Evolutionary conservation across 2,888 invertebrate species (phyloP).

Genomic region (Caenorhabditis macrosperma): DNA sequence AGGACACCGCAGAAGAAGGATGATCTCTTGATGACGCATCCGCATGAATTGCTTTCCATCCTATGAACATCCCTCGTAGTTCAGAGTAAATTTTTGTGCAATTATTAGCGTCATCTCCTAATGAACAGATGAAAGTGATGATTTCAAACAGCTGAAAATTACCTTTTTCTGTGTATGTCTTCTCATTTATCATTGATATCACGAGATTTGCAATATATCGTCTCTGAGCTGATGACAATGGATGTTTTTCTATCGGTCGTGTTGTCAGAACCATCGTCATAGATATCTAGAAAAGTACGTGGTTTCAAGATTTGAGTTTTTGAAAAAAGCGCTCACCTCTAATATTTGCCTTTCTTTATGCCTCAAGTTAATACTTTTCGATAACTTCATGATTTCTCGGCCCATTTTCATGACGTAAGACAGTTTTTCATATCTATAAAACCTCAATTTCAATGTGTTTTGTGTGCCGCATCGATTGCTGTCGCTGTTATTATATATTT

Average conservation of each 20-base stretch:
- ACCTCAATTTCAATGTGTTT: too few species aligned
- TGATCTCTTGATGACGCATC: neutral
- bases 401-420: slow-evolving; percentile 39
- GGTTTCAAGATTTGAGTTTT: neutral
- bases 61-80: slow-evolving; percentile 36
- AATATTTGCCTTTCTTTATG: slow-evolving; percentile 16
- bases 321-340: slow-evolving; percentile 10
- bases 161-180: neutral
- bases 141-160: too few species aligned
- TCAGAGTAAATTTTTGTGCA: slow-evolving; percentile 28
- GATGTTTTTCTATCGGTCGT: slow-evolving; percentile 3
- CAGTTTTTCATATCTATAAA: slow-evolving; percentile 16
- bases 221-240: slow-evolving; percentile 6
- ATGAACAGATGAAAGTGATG: neutral
- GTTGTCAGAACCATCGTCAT: neutral
- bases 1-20: slow-evolving; percentile 1
- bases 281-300: slow-evolving; percentile 15
- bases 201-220: slow-evolving; percentile 41
- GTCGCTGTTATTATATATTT: too few species aligned
- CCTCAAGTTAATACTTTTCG: neutral
- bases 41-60: slow-evolving; percentile 34
- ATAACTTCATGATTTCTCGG: slow-evolving; percentile 17
- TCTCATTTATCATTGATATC: slow-evolving; percentile 26
- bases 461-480: too few species aligned
- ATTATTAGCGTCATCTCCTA: neutral